phyloP scores from a whole-genome alignment of 2,888 invertebrate species.

The Eupithecia centaureata region DNA sequence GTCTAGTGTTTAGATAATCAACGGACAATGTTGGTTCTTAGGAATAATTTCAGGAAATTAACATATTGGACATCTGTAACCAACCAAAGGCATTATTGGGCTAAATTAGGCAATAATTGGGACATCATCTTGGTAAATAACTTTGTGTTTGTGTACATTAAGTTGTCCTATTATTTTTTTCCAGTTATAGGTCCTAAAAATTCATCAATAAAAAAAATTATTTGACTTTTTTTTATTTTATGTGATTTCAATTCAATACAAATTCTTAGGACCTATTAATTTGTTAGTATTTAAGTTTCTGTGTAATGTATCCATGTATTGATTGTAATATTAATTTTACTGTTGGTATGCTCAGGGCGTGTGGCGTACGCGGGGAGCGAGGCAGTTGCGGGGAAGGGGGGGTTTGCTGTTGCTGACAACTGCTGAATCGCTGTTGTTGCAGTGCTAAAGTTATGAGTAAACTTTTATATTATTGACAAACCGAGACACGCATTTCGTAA shows the following conservation, averaged over 20 bases:
- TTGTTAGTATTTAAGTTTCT: conserved; percentile 33
- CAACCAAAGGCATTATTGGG: conserved; percentile 67
- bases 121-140: conserved; percentile 72
- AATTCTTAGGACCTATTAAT: conserved; percentile 25
- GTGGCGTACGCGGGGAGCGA: conserved; percentile 79
- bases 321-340: conserved; percentile 69
- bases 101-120: conserved; percentile 74
- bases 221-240: neutral
- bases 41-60: conserved; percentile 74
- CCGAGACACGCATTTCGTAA: conserved; percentile 68
- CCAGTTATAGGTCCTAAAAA: conserved; percentile 26
- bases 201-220: neutral
- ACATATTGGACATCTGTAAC: conserved; percentile 63
- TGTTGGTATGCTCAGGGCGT: conserved; percentile 83
- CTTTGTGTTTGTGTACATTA: conserved; percentile 55
- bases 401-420: conserved; percentile 82
- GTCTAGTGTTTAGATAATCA: conserved; percentile 42
- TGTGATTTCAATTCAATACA: neutral
- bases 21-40: conserved; percentile 52
- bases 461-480: conserved; percentile 79
- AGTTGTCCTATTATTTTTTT: conserved; percentile 33
- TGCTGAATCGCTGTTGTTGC: conserved; percentile 83
- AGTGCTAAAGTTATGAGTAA: conserved; percentile 83
- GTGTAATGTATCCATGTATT: conserved; percentile 40
- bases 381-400: conserved; percentile 73